Evolutionary conservation across 2,113 vertebrate species (phyloP), one percentile per base, ranked within the genome.

Genomic region (Haemorhous mexicanus): DNA sequence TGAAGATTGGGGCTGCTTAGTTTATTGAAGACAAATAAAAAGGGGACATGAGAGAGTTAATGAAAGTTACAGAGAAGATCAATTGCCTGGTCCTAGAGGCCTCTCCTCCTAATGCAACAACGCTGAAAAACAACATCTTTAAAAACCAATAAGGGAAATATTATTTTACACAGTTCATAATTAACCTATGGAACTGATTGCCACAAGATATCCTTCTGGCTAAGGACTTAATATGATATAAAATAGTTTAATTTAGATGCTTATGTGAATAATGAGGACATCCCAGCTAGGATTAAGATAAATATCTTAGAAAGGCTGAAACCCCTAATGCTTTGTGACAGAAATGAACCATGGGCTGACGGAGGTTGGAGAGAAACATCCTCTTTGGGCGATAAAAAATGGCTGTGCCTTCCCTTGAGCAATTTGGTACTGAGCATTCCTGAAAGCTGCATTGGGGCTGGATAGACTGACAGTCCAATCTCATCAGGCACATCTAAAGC

Each of bases 191-290:
- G 85, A 96, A 84, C 82, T 30, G 90, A 96, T 93, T 86, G 87
- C 94, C 94, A 96, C 72, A 49, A 93, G 93, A 97, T 95, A 96
- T 74, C 75, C 89, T 95, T 84, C 83, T 90, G 92, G 92, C 79
- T 92, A 75, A 93, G 68, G 90, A 90, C 88, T 96, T 96, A 84
- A 92, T 89, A 75, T 58, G 85, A 86, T 88, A 91, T 88, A 96
- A 93, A 95, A 90, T 89, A 94, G 79, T 81, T 97, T 95, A 94
- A 97, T 95, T 95, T 95, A 93, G 90, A 94, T 0, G 41, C 92
- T 94, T 93, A 95, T 58, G 86, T 84, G 93, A 90, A 96, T 96
- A 96, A 96, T 90, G 94, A 96, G 95, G 84, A 96, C 92, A 96
- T 90, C 83, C 83, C 52, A 90, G 77, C 88, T 39, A 89, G 88